A percentile compares a stretch with the other conserved stretches of the same genome.
These are phyloP conservation scores for Zootermopsis nevadensis DNA, from an alignment of 2,888 invertebrate species.

Conservation along the genomic window DNA sequence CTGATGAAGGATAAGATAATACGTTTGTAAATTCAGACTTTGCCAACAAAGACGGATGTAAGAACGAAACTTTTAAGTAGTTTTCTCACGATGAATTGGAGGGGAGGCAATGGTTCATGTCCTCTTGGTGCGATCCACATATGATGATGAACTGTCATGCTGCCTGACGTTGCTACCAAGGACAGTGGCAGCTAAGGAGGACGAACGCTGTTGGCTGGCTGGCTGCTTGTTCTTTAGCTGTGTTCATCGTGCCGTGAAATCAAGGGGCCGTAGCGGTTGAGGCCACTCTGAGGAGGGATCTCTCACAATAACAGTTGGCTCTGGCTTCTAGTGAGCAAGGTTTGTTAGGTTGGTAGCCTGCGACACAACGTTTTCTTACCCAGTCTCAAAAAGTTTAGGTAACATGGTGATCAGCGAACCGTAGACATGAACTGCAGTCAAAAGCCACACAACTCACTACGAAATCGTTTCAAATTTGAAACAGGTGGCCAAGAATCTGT, in stretches of 20 bases:
- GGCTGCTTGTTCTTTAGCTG: constrained; percentile 8
- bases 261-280: constrained; percentile 5
- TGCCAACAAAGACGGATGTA: not conserved
- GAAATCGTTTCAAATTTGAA: too few relatives aligned
- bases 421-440: not conserved
- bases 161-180: constrained; percentile 13
- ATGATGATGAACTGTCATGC: constrained; percentile 33
- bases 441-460: too few relatives aligned
- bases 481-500: too few relatives aligned
- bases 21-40: not conserved
- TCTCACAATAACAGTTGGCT: not conserved
- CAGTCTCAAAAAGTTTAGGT: constrained; percentile 11
- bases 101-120: not conserved
- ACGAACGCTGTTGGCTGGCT: too few relatives aligned
- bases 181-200: constrained; percentile 20
- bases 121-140: not conserved
- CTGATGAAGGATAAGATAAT: too few relatives aligned
- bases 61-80: not conserved
- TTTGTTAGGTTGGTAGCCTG: not conserved
- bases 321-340: not conserved
- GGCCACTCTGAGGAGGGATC: constrained; percentile 32
- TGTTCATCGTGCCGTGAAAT: constrained; percentile 43
- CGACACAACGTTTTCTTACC: constrained; percentile 12
- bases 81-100: not conserved
- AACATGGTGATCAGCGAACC: constrained; percentile 21